Evolutionary conservation across 2,888 invertebrate genomes (phyloP).

Genomic region (Tanytarsus gracilentus): DNA sequence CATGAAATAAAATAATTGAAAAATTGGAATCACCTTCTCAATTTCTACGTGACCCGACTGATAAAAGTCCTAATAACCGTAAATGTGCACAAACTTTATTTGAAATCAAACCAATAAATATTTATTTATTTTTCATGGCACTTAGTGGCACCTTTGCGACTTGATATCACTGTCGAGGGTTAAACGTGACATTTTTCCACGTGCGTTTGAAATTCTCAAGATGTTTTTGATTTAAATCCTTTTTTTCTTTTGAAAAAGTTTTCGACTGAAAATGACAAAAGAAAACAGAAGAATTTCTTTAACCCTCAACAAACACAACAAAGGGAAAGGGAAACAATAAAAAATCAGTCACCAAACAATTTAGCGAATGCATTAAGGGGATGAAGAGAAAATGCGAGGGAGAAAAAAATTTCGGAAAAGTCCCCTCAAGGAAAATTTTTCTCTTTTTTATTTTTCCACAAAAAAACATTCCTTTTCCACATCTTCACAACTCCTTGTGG

Average conservation of each 20-base stretch:
- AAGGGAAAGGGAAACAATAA: neutral
- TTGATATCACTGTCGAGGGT: neutral
- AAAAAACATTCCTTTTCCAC: neutral
- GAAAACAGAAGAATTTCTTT: no score
- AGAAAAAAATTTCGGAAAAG: neutral
- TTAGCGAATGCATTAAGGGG: conserved; percentile 1
- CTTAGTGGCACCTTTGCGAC: neutral
- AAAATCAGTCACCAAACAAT: conserved; percentile 12
- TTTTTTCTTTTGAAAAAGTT: neutral
- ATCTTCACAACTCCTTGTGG: conserved; percentile 3
- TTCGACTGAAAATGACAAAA: neutral
- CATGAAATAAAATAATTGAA: no score
- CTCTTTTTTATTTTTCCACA: neutral
- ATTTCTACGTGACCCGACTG: no score
- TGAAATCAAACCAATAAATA: no score
- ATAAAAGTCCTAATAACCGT: no score
- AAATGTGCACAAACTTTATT: no score
- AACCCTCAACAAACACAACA: neutral
- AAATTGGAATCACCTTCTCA: no score
- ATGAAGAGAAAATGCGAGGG: neutral
- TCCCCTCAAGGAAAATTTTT: neutral
- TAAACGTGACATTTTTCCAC: neutral
- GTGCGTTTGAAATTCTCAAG: neutral
- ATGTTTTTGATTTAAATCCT: neutral
- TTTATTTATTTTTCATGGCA: no score